Evolutionary conservation across 64 coral and sea anemone genomes (phyloP), one percentile per base, ranked within the genome.

Genomic region (Astreopora myriophthalma): DNA sequence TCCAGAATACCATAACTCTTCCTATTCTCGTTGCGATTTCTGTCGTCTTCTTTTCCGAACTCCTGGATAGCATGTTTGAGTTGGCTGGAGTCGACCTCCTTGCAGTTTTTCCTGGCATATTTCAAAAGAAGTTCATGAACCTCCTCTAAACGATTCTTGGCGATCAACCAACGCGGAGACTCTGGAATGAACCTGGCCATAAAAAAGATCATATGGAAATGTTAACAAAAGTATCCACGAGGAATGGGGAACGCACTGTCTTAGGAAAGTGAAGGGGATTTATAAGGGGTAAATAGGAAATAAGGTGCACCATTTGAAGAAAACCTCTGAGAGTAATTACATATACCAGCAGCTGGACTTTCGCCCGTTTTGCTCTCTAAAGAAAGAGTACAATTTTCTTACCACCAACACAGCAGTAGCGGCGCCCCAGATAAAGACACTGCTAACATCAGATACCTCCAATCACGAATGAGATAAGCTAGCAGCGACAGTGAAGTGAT

Each of bases 91-190:
- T 93, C 87, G 5, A 96, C 73, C 16, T 52, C 8, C 31, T 78
- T 91, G 14, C 91, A 31, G 70, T 96, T 96, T 61, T 40, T 87
- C 28, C 16, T 82, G 42, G 91, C 95, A 68, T 92, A 93, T 7
- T 93, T 86, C 61, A 77, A 49, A 0, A 96, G 82, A 1, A 96
- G 36, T 11, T 61, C 86, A 19, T 93, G 86, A 51, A 91, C 91
- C 72, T 96, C 95, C n/a, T 85, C 91, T 1, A 96, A 39, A 40
- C 74, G 90, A 26, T 96, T 76, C 74, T 96, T 89, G 3, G 95
- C 91, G 75, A 96, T 96, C 49, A 96, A 74, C 95, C 95, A 96
- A 0, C 95, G 95, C n/a, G 95, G 95, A 14, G 95, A 93, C 17
- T 96, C 95, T 67, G 95, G 95, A 24, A 96, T 90, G 20, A 85